A percentile compares a stretch with the other conserved stretches of the same genome.
Conservation (phyloP, 2,113 vertebrate species). For the Myrmophylax atrothorax region DNA sequence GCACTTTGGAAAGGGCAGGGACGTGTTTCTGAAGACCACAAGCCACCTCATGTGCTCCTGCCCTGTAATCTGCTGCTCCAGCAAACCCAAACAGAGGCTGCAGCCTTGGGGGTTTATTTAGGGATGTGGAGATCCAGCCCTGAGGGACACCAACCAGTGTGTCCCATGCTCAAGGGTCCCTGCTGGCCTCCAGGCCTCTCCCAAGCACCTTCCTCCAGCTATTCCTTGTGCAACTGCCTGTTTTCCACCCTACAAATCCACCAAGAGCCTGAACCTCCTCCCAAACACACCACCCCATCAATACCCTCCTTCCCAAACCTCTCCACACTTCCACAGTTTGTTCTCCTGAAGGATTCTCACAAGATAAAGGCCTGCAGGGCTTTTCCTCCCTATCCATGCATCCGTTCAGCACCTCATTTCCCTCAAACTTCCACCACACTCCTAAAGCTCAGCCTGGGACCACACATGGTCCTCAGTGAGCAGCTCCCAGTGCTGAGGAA, state of each 20-base stretch:
- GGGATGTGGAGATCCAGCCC: not conserved
- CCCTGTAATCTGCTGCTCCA: not conserved
- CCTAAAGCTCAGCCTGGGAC: not conserved
- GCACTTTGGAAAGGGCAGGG: not conserved
- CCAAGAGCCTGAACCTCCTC: not conserved
- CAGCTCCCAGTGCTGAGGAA: not conserved
- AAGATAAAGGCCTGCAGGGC: not conserved
- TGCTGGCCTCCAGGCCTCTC: not conserved
- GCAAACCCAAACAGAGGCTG: not conserved
- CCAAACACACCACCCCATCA: accelerated
- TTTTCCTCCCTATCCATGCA: not conserved
- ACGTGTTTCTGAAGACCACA: not conserved
- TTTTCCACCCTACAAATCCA: not conserved
- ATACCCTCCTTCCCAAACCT: not conserved
- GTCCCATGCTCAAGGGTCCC: not conserved
- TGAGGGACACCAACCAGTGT: not conserved
- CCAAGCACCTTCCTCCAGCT: not conserved
- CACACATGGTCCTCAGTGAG: accelerated
- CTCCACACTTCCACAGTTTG: not conserved
- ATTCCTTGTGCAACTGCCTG: accelerated
- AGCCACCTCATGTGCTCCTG: accelerated
- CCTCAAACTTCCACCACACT: not conserved
- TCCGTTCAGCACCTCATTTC: too few relatives aligned
- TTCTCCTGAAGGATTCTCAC: not conserved
- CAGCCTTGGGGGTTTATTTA: not conserved